phyloP scores from a whole-genome alignment of 2,888 invertebrate species.

The Sthenelais limicola region DNA sequence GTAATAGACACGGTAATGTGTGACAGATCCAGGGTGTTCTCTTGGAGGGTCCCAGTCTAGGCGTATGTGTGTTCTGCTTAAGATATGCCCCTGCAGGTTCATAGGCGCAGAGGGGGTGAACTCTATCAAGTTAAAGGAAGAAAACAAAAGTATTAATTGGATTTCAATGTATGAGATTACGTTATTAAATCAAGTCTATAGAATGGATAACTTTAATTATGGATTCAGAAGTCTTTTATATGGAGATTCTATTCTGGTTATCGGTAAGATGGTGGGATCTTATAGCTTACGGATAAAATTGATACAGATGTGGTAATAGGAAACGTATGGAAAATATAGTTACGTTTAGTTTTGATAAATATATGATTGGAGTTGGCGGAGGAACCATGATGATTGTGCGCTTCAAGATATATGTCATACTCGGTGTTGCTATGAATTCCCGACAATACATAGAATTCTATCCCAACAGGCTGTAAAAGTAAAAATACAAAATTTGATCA shows the following conservation, averaged over 20 bases:
- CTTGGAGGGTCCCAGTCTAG: slow-evolving; percentile 34
- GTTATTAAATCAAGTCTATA: no score
- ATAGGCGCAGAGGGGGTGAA: slow-evolving; percentile 19
- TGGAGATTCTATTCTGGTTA: neutral
- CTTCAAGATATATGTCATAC: slow-evolving; percentile 23
- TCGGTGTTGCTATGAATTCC: slow-evolving; percentile 21
- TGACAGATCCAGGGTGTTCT: slow-evolving; percentile 9
- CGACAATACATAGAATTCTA: neutral
- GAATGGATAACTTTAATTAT: no score
- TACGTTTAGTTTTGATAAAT: slow-evolving; percentile 29
- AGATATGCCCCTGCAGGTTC: slow-evolving; percentile 13
- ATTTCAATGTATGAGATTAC: no score
- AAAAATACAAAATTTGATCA: neutral
- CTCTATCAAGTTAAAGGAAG: slow-evolving; percentile 4
- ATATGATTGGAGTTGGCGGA: slow-evolving; percentile 14
- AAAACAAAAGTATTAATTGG: neutral
- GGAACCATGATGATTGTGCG: slow-evolving; percentile 33
- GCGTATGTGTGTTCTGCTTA: neutral
- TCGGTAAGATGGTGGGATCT: no score
- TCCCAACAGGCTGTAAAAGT: neutral
- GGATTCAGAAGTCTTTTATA: no score
- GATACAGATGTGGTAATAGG: no score
- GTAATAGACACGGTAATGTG: slow-evolving; percentile 27
- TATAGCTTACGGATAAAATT: no score
- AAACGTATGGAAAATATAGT: no score